Conservation (phyloP, 1,140 invertebrate species). For the Zophobas atratus region DNA sequence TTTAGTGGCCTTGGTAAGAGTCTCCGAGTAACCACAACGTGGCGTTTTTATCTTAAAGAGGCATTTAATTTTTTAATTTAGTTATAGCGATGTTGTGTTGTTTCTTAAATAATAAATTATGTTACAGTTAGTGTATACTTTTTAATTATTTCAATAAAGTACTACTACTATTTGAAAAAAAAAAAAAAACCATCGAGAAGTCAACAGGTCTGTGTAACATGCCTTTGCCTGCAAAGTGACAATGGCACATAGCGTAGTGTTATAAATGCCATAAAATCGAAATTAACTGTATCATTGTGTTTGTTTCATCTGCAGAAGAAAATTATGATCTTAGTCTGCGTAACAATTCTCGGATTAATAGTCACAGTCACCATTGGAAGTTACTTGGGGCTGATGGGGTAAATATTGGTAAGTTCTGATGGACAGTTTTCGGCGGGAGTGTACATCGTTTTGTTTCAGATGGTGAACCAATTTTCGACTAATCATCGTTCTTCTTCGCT, state of each 20-base stretch:
- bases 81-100: no score
- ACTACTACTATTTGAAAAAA: no score
- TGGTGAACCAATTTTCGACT: slow-evolving; percentile 15
- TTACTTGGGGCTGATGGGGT: slow-evolving; percentile 63
- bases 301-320: slow-evolving; percentile 90
- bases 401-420: slow-evolving; percentile 47
- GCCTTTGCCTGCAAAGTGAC: slow-evolving; percentile 26
- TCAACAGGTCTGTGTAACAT: background rate
- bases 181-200: background rate
- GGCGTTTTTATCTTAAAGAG: no score
- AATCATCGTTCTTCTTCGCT: slow-evolving; percentile 44
- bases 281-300: slow-evolving; percentile 46
- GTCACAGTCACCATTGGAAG: slow-evolving; percentile 64
- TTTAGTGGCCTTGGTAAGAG: no score
- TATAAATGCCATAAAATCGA: slow-evolving; percentile 25
- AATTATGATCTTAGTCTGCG: slow-evolving; percentile 98
- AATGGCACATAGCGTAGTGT: slow-evolving; percentile 52
- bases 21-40: no score
- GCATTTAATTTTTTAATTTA: no score
- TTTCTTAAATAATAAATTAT: no score
- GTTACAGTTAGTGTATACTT: no score
- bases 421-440: background rate
- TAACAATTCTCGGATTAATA: slow-evolving; percentile 83
- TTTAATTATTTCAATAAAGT: no score
- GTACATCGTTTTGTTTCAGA: slow-evolving; percentile 19